Conservation (phyloP, 2,113 vertebrate genomes). For the Pristiophorus japonicus region DNA sequence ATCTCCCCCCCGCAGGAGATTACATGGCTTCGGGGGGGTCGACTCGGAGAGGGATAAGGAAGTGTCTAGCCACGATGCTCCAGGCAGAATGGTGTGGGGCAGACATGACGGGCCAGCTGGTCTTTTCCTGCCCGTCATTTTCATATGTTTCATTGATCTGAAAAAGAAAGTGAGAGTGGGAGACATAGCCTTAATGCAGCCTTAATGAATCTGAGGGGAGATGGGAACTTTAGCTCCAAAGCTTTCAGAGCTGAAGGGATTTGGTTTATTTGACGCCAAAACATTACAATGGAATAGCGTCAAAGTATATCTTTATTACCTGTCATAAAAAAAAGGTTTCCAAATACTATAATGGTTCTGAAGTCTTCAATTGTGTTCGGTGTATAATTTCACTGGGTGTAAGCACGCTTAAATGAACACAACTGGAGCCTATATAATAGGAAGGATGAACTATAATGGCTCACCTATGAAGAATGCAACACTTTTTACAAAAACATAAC, state of each 20-base stretch:
- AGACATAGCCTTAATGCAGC: background rate
- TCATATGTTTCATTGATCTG: background rate
- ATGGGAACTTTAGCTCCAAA: background rate
- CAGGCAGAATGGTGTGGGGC: background rate
- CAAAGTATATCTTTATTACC: background rate
- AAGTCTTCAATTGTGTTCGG: slow-evolving; percentile 5
- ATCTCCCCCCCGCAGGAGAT: background rate
- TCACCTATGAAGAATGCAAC: background rate
- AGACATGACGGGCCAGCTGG: background rate
- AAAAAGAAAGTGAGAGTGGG: background rate
- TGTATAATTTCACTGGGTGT: slow-evolving; percentile 6
- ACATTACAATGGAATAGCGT: background rate
- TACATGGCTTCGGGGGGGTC: background rate
- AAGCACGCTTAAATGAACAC: slow-evolving; percentile 20
- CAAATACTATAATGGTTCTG: background rate
- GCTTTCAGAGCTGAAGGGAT: background rate
- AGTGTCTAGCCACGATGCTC: background rate
- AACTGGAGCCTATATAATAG: slow-evolving; percentile 12
- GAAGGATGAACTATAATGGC: slow-evolving; percentile 19
- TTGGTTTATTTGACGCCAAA: background rate
- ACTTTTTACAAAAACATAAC: background rate
- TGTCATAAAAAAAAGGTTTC: background rate
- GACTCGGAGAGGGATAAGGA: background rate
- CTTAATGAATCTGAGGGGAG: background rate
- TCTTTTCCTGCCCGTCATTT: background rate